Evolutionary conservation across 2,113 vertebrate genomes (phyloP), one percentile per base, ranked within the genome.

Genomic region (Eubucco bourcierii): DNA sequence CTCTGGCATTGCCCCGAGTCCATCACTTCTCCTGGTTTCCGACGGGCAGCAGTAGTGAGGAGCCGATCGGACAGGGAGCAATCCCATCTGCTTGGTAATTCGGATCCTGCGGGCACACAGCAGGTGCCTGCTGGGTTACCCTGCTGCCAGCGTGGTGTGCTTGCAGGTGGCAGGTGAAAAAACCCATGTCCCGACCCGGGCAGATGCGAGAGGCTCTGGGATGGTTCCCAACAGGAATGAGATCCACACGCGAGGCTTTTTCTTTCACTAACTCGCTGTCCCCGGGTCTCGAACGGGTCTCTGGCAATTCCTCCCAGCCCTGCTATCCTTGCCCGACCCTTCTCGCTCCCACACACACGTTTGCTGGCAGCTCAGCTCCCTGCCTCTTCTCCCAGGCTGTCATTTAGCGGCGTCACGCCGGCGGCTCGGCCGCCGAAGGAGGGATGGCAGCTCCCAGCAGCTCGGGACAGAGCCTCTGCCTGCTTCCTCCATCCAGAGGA

Each of bases 11-110:
- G 1, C 73, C 29, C 25, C 2, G 0, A 47, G 37, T 29, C 47
- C 4, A 1, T 66, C 6, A 2, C 6, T 80, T 55, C 64, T 15
- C 0, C 1, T 6, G 52, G n/a, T 15, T 19, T 50, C 63, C 39
- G 59, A 31, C 15, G 2, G 0, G 46, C 0, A 3, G 60, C 7
- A 33, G 72, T 0, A 1, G 82, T 8, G 76, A 28, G 29, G 37
- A 21, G 72, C 29, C 0, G 0, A 56, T 1, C 9, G 39, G 65
- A 29, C 55, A n/a, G 60, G 33, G 63, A 68, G 28, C 14, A 78
- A 75, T 52, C 3, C 33, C 16, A 14, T 44, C 52, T 15, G n/a
- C 65, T 67, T 0, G 0, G 34, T 9, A 4, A 41, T 64, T 59
- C 21, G 50, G 37, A 6, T 66, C 15, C 27, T 8, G 37, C 2